phyloP scores from a whole-genome alignment of 2,797 vertebrate genomes.

The Rhinichthys osculus region DNA sequence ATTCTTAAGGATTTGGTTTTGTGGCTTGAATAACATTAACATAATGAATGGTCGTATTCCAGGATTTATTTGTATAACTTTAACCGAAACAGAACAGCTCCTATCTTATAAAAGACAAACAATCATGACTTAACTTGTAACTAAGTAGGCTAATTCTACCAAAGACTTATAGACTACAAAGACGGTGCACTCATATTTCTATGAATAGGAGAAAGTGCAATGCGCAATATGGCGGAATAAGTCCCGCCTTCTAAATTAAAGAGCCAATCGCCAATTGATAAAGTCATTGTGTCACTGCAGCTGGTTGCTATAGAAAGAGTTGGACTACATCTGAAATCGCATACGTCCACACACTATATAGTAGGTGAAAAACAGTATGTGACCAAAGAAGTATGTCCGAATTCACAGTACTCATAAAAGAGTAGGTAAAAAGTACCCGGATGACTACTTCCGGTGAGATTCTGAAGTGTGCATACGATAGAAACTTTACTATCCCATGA shows the following conservation, averaged over 20 bases:
- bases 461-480: too few species aligned
- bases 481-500: too few species aligned
- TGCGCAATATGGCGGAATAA: background rate
- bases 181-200: background rate
- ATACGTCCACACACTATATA: too few species aligned
- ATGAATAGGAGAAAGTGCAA: background rate
- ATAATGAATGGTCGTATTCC: background rate
- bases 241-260: too few species aligned
- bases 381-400: too few species aligned
- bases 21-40: background rate
- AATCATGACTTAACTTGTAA: background rate
- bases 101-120: background rate
- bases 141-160: background rate
- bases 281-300: background rate
- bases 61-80: conserved; percentile 5
- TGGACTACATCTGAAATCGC: too few species aligned
- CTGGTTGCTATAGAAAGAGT: background rate
- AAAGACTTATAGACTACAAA: background rate
- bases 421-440: too few species aligned
- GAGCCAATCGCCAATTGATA: too few species aligned
- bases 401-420: too few species aligned
- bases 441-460: too few species aligned
- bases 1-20: background rate
- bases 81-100: background rate
- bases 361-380: too few species aligned